phyloP scores from a whole-genome alignment of 1,140 invertebrate species.

The Uloborus diversus region DNA sequence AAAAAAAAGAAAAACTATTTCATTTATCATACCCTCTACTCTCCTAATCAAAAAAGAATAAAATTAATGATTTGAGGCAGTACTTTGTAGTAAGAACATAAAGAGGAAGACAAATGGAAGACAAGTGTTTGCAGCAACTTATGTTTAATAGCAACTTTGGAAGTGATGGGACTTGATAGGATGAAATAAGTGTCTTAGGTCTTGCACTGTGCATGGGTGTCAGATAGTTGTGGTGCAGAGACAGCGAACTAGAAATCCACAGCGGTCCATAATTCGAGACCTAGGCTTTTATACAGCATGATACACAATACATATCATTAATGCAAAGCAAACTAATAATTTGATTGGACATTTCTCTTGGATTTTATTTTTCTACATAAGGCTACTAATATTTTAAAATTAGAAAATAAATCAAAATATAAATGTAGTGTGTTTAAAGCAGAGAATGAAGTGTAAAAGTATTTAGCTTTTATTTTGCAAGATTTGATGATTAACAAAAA shows the following conservation, averaged over 20 bases:
- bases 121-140: constrained; percentile 17
- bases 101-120: constrained; percentile 10
- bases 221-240: constrained; percentile 17
- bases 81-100: not conserved
- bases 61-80: no score
- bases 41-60: no score
- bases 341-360: no score
- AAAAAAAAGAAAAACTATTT: no score
- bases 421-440: no score
- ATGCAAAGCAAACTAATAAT: not conserved
- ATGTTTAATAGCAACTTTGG: not conserved
- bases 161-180: not conserved
- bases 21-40: no score
- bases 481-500: no score
- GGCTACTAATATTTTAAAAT: no score
- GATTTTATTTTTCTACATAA: no score
- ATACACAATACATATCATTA: not conserved
- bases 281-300: constrained; percentile 6
- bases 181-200: not conserved
- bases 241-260: constrained; percentile 3
- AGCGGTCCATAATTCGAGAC: not conserved
- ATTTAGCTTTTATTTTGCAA: no score
- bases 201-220: constrained; percentile 13
- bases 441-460: no score
- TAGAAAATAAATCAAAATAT: no score